phyloP scores from a whole-genome alignment of 2,113 vertebrate species.

The Monopterus albus region DNA sequence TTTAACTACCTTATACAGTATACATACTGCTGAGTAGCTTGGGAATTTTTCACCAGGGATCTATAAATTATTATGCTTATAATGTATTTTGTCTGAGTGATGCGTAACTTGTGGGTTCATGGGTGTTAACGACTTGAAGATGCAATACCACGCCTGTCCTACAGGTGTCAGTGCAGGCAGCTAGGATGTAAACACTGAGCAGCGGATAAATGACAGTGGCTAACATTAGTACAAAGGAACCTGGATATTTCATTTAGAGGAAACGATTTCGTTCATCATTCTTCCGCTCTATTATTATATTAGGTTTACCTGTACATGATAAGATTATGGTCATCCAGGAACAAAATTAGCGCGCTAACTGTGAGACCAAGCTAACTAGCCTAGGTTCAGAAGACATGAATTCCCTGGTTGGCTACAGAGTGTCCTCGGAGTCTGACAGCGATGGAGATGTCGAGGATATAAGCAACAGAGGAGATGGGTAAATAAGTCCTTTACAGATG shows the following conservation, averaged over 20 bases:
- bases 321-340: too few species aligned
- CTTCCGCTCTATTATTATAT: background rate
- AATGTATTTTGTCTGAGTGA: too few species aligned
- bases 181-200: background rate
- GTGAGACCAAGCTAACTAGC: slow-evolving; percentile 10
- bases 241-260: too few species aligned
- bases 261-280: too few species aligned
- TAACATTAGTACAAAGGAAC: background rate
- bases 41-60: too few species aligned
- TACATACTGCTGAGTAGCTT: too few species aligned
- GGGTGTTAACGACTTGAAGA: too few species aligned
- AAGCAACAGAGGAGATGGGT: slow-evolving; percentile 32
- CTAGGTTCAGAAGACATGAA: slow-evolving; percentile 58
- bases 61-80: too few species aligned
- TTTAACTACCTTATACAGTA: too few species aligned
- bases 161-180: slow-evolving; percentile 32
- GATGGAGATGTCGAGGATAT: slow-evolving; percentile 65
- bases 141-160: slow-evolving; percentile 21
- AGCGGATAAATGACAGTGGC: slow-evolving; percentile 14
- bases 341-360: rapidly evolving
- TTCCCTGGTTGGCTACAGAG: slow-evolving; percentile 80
- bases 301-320: rapidly evolving
- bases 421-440: slow-evolving; percentile 81
- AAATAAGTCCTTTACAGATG: background rate
- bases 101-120: too few species aligned